phyloP scores from a whole-genome alignment of 2,113 vertebrate genomes.

The Salvelinus sp. region DNA sequence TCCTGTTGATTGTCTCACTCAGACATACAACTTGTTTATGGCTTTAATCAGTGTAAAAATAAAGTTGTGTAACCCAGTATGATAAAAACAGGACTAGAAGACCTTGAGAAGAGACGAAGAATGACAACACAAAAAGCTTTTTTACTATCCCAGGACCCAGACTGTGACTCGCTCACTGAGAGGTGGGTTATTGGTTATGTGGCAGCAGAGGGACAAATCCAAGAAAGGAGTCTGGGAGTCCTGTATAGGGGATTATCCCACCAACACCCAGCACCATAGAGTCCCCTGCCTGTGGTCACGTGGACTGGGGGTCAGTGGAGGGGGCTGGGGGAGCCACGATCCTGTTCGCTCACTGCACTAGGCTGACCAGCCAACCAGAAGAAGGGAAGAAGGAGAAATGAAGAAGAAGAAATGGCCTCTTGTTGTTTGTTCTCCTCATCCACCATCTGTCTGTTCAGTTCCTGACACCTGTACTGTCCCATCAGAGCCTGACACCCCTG shows the following conservation, averaged over 20 bases:
- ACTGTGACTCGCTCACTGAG: not conserved
- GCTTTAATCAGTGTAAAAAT: not conserved
- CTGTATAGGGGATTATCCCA: slow-evolving; percentile 38
- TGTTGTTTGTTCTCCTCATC: slow-evolving; percentile 68
- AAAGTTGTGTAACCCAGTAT: not conserved
- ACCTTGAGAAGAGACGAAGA: too few relatives aligned
- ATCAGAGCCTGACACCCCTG: slow-evolving; percentile 60
- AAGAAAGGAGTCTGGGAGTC: slow-evolving; percentile 13
- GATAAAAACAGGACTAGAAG: too few relatives aligned
- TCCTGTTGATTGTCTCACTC: slow-evolving; percentile 8
- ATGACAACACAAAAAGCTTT: not conserved
- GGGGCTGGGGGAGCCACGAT: slow-evolving; percentile 35
- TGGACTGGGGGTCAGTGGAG: slow-evolving; percentile 27
- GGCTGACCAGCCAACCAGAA: slow-evolving; percentile 69
- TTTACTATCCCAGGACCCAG: not conserved
- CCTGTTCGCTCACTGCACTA: slow-evolving; percentile 52
- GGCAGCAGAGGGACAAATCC: not conserved
- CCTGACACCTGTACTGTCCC: slow-evolving; percentile 74
- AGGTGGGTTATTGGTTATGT: not conserved
- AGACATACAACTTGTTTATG: not conserved
- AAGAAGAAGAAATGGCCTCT: slow-evolving; percentile 64
- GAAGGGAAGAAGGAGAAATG: slow-evolving; percentile 63
- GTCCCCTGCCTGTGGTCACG: slow-evolving; percentile 53
- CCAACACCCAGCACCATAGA: slow-evolving; percentile 21
- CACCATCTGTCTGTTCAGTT: slow-evolving; percentile 73